Conservation (phyloP, 2,113 vertebrate genomes). For the Alligator sinensis region DNA sequence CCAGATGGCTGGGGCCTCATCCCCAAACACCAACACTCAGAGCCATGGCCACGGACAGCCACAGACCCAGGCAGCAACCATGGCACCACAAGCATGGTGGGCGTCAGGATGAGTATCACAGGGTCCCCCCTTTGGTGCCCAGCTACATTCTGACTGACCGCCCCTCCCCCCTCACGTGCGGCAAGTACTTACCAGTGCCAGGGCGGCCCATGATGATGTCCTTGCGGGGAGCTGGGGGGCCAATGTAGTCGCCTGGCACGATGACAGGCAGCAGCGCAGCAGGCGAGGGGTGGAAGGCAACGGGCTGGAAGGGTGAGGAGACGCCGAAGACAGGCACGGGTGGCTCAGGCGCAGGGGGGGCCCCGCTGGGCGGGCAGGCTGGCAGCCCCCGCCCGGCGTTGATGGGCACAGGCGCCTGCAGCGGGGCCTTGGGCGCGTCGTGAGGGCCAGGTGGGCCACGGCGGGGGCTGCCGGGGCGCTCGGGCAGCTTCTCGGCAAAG, state of each 20-base stretch:
- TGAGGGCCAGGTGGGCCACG: constrained; percentile 40
- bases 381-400: constrained; percentile 78
- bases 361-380: constrained; percentile 46
- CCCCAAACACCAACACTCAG: too few species aligned
- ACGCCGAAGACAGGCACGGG: constrained; percentile 71
- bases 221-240: constrained; percentile 89
- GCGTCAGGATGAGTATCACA: too few species aligned
- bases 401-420: constrained; percentile 90
- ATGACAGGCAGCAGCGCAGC: constrained; percentile 91
- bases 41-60: too few species aligned
- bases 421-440: constrained; percentile 70
- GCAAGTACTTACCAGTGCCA: constrained; percentile 88
- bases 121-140: too few species aligned
- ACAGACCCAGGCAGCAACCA: too few species aligned
- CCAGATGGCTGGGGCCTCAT: too few species aligned
- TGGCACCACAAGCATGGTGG: too few species aligned
- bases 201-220: constrained; percentile 94
- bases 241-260: constrained; percentile 86
- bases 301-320: constrained; percentile 85
- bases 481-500: constrained; percentile 85
- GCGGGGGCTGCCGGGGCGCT: constrained; percentile 62
- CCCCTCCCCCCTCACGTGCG: neutral
- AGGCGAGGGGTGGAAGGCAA: constrained; percentile 92
- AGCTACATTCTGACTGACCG: neutral
- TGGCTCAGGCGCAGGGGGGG: constrained; percentile 50